Conservation (phyloP, 2,888 invertebrate species). For the Catocala nupta region DNA sequence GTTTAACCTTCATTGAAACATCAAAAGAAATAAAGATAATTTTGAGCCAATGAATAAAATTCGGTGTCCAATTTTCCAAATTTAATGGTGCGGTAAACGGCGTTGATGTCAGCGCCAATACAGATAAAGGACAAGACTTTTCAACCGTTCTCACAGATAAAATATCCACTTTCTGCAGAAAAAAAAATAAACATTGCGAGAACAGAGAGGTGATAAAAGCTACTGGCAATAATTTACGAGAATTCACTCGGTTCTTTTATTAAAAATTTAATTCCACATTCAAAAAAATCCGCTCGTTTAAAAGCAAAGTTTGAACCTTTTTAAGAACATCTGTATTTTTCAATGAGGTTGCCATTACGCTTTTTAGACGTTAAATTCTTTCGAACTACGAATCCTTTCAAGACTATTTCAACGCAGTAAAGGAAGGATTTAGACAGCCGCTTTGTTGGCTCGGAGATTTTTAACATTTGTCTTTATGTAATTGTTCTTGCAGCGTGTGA, state of each 20-base stretch:
- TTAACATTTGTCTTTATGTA: slow-evolving; percentile 5
- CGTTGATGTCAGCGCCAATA: slow-evolving; percentile 30
- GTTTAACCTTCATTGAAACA: slow-evolving; percentile 9
- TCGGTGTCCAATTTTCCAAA: slow-evolving; percentile 27
- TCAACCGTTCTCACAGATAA: slow-evolving; percentile 27
- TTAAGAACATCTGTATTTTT: slow-evolving; percentile 46
- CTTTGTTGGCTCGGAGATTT: slow-evolving; percentile 8
- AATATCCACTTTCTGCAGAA: slow-evolving; percentile 32
- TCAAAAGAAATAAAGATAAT: slow-evolving; percentile 30
- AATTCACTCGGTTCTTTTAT: slow-evolving; percentile 30
- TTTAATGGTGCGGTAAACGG: slow-evolving; percentile 31
- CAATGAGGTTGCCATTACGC: slow-evolving; percentile 39
- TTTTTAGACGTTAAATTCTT: slow-evolving; percentile 46
- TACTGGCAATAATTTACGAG: slow-evolving; percentile 45
- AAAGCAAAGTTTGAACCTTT: slow-evolving; percentile 40
- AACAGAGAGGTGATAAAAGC: slow-evolving; percentile 40
- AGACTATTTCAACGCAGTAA: slow-evolving; percentile 35
- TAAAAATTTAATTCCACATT: slow-evolving; percentile 45
- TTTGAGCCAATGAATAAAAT: slow-evolving; percentile 29
- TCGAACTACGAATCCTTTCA: slow-evolving; percentile 28
- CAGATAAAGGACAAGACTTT: slow-evolving; percentile 26
- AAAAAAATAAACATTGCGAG: slow-evolving; percentile 40
- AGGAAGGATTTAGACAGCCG: slow-evolving; percentile 10
- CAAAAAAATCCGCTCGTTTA: slow-evolving; percentile 32
- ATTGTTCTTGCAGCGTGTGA: not conserved